Conservation (phyloP, 1,140 invertebrate genomes). For the Sarcophaga bullata region DNA sequence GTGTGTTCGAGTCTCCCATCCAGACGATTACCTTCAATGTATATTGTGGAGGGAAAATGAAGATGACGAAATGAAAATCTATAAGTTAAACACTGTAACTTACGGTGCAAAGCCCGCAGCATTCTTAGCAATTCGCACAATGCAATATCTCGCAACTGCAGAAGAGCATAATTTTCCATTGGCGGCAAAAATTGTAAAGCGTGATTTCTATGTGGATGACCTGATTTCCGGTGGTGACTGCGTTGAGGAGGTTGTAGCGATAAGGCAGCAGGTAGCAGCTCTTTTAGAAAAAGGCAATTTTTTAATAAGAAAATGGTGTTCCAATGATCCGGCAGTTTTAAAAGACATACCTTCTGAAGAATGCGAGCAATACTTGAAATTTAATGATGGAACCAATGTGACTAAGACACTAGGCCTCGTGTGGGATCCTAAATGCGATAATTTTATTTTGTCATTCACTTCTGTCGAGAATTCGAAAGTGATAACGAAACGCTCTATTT, state of each 20-base stretch:
- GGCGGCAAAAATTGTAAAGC: constrained; percentile 39
- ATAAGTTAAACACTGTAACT: constrained; percentile 52
- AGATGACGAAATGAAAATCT: constrained; percentile 33
- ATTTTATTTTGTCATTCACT: constrained; percentile 45
- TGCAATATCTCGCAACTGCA: constrained; percentile 58
- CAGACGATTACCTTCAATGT: constrained; percentile 56
- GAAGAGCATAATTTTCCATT: constrained; percentile 48
- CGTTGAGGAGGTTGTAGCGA: not conserved
- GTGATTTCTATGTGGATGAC: constrained; percentile 65
- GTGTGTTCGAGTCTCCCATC: constrained; percentile 58
- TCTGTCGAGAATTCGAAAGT: not conserved
- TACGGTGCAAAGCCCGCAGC: constrained; percentile 50
- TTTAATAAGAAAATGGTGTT: constrained; percentile 33
- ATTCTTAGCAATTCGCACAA: constrained; percentile 52
- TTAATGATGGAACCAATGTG: not conserved
- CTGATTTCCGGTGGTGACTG: constrained; percentile 44
- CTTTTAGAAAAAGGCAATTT: constrained; percentile 20
- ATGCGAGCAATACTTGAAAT: not conserved
- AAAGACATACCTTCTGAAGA: not conserved
- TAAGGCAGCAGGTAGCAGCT: not conserved
- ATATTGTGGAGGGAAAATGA: constrained; percentile 5
- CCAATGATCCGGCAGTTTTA: constrained; percentile 19
- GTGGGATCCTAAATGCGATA: constrained; percentile 56
- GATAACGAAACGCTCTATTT: constrained; percentile 47
- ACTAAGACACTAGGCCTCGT: constrained; percentile 53